These are phyloP conservation scores for Meliscaeva auricollis DNA, from an alignment of 2,888 invertebrate species.

Conservation along the genomic window DNA sequence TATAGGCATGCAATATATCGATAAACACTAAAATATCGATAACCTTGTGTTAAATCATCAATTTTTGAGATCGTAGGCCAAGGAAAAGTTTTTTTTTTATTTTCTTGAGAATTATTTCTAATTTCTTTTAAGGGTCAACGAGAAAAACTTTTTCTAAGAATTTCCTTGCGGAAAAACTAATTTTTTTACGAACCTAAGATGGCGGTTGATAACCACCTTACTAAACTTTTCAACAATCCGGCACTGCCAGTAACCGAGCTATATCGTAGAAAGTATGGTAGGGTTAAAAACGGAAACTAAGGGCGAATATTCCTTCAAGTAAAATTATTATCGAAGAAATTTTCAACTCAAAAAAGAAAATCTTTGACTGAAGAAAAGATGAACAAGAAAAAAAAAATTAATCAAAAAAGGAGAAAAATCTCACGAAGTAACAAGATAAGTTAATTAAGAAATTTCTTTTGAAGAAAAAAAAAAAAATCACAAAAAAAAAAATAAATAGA, in stretches of 20 bases:
- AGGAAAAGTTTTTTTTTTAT: no score
- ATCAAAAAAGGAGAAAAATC: conserved; percentile 49
- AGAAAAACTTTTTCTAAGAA: no score
- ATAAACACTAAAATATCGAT: no score
- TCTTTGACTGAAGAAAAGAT: conserved; percentile 46
- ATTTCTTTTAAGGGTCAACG: no score
- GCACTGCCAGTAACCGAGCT: not conserved
- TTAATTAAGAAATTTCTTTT: conserved; percentile 75
- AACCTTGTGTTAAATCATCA: no score
- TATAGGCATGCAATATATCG: no score
- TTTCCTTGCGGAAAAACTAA: no score
- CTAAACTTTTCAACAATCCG: not conserved
- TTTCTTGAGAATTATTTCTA: no score
- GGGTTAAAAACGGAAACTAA: conserved; percentile 32
- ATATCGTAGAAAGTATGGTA: not conserved
- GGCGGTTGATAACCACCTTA: not conserved
- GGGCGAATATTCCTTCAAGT: conserved; percentile 43
- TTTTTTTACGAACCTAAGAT: not conserved
- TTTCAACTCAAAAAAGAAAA: conserved; percentile 47
- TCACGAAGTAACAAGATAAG: conserved; percentile 68
- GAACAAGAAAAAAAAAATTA: conserved; percentile 1
- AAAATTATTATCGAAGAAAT: conserved; percentile 69
- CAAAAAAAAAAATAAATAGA: conserved; percentile 44
- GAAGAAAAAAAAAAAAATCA: conserved; percentile 34
- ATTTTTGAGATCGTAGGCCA: no score